These are phyloP conservation scores for Meriones psammophilus DNA, from an alignment of 2,797 vertebrate species.

Conservation along the genomic window DNA sequence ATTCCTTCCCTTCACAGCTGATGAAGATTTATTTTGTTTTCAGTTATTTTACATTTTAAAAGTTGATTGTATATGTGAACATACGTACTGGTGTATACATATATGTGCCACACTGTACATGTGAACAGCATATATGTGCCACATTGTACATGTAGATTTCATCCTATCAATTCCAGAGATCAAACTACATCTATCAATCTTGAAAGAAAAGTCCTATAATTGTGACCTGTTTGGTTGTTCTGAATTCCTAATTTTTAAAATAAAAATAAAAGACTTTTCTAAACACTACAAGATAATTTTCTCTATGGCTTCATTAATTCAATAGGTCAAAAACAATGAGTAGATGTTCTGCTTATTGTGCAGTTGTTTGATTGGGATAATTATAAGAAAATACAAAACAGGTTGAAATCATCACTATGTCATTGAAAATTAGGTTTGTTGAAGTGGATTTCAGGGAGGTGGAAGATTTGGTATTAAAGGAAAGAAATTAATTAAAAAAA, in stretches of 20 bases:
- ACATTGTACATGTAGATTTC: not conserved
- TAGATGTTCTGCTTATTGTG: not conserved
- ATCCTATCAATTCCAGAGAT: not conserved
- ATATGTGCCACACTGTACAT: not conserved
- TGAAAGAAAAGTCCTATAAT: not conserved
- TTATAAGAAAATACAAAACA: constrained; percentile 15
- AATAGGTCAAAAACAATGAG: not conserved
- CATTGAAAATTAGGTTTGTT: not conserved
- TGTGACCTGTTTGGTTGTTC: not conserved
- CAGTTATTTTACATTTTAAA: not conserved
- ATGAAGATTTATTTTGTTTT: not conserved
- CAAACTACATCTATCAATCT: not conserved
- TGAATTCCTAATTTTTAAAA: not conserved
- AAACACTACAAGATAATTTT: not conserved
- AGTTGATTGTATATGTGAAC: not conserved
- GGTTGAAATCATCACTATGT: not conserved
- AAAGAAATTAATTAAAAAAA: not conserved
- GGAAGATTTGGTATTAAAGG: not conserved
- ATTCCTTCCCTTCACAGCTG: not conserved
- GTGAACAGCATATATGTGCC: not conserved
- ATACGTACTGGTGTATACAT: not conserved
- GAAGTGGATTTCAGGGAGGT: constrained; percentile 5
- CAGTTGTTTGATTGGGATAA: not conserved
- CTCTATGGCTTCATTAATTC: not conserved
- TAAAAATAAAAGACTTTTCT: not conserved